Base-by-base conservation (phyloP, 2,797 vertebrate genomes). In the Alfaro cultratus region DNA sequence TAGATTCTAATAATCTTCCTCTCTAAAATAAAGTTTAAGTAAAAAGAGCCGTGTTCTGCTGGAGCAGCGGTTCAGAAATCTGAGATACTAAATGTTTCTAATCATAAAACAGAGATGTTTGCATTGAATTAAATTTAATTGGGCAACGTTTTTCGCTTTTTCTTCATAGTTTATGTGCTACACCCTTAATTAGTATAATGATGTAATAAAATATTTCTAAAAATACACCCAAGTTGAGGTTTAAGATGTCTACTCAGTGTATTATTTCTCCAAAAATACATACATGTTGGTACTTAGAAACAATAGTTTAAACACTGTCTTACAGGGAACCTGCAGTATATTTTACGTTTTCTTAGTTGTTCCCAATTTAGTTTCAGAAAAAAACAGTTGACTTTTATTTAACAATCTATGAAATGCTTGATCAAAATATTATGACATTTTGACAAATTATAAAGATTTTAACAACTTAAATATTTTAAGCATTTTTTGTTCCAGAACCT, bases 1-100 rank as follows among this genome's bases (percentile, higher is more conserved):
- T 23, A n/a, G 16, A 74, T 51, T 16, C 31, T 46, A 43, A 73
- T 53, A 73, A 77, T 72, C 16, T 74, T 68, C 23, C 29, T 67
- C 2, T 23, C n/a, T 46, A 8, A 29, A 82, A 43, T 45, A 51
- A 53, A 16, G 64, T 60, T n/a, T 29, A 36, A 46, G 16, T 39
- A 8, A 26, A 72, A 36, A 31, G 31, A 43, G 15, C 4, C 26
- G 4, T 45, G 49, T 75, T 75, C 16, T 68, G 51, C 39, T 60
- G 39, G 29, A 75, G 4, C n/a, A 75, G 21, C n/a, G 26, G n/a
- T 5, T 31, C 55, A 31, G 15, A 60, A 72, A 7, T 15, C 36
- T 13, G 18, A 57, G 11, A 39, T 29, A 18, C 47, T 49, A 12
- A 5, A 78, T 47, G 43, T 47, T 64, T 21, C 9, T n/a, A 45